Evolutionary conservation across 2,113 vertebrate species (phyloP), one percentile per base, ranked within the genome.

Genomic region (Motacilla tschutschensis): DNA sequence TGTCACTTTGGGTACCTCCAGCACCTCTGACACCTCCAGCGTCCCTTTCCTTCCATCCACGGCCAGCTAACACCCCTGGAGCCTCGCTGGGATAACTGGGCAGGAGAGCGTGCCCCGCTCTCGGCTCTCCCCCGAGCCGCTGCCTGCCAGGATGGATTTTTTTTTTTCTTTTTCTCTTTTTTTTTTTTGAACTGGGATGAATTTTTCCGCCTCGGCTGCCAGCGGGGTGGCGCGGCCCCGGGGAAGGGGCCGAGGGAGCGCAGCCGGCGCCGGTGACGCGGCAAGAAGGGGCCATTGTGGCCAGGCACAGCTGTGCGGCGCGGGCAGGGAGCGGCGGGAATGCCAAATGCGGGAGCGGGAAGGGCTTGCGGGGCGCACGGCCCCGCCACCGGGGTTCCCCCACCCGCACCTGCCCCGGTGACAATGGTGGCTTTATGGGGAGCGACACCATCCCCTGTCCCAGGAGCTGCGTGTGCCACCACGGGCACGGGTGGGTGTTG

Each of bases 251-350:
- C 4, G 81, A 18, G 80, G 80, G 19, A 25, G 72, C 22, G 1
- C 87, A 90, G 90, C 76, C 64, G 19, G 76, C 2, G 6, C 70
- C 13, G 47, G 79, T 63, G 48, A 59, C 15, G 13, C 2, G 3
- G 94, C 87, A 95, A 95, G 92, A 94, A 95, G 92, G 92, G 89
- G 21, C 91, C 92, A 90, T 90, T 95, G 94, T 94, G 92, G 79
- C 2, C 20, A 33, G 35, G 67, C 40, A 8, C 92, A 94, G 92
- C 92, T 94, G 92, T 1, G 7, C 17, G 33, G 71, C 43, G 48
- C n/a, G 3, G 62, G 88, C 59, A 57, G 48, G n/a, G 59, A 83
- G 87, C 74, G 1, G 20, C 0, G 66, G 70, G 89, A 83, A 92
- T 86, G 89, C 84, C 11, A 88, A 86, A 17, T 10, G 66, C 57